Conservation (phyloP, 2,888 invertebrate species). For the Operophtera brumata region DNA sequence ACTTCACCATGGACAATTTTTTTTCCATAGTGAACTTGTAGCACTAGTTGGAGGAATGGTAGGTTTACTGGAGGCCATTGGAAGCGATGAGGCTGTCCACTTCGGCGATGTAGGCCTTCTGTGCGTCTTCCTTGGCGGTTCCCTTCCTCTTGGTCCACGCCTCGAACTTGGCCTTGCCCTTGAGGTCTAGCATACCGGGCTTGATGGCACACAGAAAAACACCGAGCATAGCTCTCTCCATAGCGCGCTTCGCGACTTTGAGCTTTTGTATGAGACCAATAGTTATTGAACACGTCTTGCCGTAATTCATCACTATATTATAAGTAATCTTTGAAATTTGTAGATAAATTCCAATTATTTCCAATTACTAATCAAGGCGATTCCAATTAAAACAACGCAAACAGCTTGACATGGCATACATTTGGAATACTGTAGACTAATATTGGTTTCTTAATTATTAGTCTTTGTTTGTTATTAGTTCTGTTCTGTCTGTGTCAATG, state of each 20-base stretch:
- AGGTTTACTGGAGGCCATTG: slow-evolving; percentile 76
- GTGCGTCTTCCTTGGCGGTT: slow-evolving; percentile 87
- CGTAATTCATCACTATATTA: too few relatives aligned
- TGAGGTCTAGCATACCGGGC: slow-evolving; percentile 95
- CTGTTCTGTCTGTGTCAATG: slow-evolving; percentile 20
- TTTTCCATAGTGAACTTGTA: slow-evolving; percentile 15
- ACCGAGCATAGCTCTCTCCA: too few relatives aligned
- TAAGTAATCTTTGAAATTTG: too few relatives aligned
- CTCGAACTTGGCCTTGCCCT: slow-evolving; percentile 98
- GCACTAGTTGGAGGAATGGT: slow-evolving; percentile 1
- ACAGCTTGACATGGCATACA: slow-evolving; percentile 38
- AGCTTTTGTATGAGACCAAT: too few relatives aligned
- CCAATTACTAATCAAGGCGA: too few relatives aligned
- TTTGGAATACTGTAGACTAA: slow-evolving; percentile 23
- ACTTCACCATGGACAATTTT: slow-evolving; percentile 20
- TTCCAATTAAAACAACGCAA: slow-evolving; percentile 44
- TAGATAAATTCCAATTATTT: too few relatives aligned
- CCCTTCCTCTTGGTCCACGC: slow-evolving; percentile 94
- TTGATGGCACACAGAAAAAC: too few relatives aligned
- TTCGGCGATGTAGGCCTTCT: slow-evolving; percentile 89
- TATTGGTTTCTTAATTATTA: slow-evolving; percentile 37
- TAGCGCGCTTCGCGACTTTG: too few relatives aligned
- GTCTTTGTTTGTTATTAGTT: slow-evolving; percentile 24
- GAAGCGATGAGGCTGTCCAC: slow-evolving; percentile 83
- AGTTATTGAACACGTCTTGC: too few relatives aligned